Conservation (phyloP, 2,888 invertebrate genomes). For the Pediacus dermestoides region DNA sequence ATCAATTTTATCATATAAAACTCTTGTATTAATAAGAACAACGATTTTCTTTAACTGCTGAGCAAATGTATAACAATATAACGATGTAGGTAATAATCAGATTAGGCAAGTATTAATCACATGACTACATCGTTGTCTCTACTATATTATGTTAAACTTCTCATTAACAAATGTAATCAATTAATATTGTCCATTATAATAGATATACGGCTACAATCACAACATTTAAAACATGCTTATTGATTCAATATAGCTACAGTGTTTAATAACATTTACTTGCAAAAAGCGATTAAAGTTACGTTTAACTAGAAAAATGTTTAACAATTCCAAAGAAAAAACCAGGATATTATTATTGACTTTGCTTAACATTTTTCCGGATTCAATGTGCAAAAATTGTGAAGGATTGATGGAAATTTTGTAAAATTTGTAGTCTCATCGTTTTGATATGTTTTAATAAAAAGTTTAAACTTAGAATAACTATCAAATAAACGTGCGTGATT, state of each 20-base stretch:
- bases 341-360: no score
- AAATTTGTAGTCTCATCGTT: no score
- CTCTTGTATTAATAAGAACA: no score
- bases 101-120: slow-evolving; percentile 28
- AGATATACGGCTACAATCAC: slow-evolving; percentile 23
- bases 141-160: no score
- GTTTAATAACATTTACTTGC: slow-evolving; percentile 18
- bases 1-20: slow-evolving; percentile 7
- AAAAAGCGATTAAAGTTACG: slow-evolving; percentile 10
- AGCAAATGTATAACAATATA: slow-evolving; percentile 15
- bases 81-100: slow-evolving; percentile 19
- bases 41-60: no score
- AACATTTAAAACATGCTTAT: slow-evolving; percentile 25
- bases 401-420: no score
- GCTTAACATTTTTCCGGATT: no score
- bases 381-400: no score
- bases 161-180: slow-evolving; percentile 24
- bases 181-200: slow-evolving; percentile 30
- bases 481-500: no score
- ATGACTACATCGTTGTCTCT: slow-evolving; percentile 31
- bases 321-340: slow-evolving; percentile 6
- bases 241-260: slow-evolving; percentile 9
- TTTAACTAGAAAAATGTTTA: neutral
- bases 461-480: no score
- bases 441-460: no score